Evolutionary conservation across 2,113 vertebrate genomes (phyloP), one percentile per base, ranked within the genome.

Genomic region (Ptilonorhynchus violaceus): DNA sequence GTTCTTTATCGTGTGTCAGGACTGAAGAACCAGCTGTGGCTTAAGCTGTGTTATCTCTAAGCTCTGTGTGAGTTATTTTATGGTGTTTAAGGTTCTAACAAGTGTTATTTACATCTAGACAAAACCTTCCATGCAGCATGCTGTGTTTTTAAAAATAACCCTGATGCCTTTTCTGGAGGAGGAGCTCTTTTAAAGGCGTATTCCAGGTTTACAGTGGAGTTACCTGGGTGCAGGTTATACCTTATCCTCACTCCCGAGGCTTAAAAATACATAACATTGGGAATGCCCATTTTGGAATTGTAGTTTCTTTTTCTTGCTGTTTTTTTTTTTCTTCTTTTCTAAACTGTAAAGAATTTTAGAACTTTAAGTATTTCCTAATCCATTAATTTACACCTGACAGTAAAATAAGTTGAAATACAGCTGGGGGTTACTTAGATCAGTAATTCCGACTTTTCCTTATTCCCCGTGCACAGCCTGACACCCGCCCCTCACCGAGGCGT

Each of bases 401-500:
- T 20, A 28, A 70, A 59, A n/a, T 4, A 55, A 27, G 4, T 23
- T 69, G 52, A 42, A 70, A 31, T 19, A 2, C 30, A 33, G 20
- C 1, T 27, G 5, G 27, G 3, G 33, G 14, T 30, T 67, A 37
- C 42, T 67, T 19, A 21, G 35, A 7, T n/a, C 20, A 9, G 0
- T 2, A 10, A 11, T 75, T 52, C 55, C 20, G 37, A 7, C 46
- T 31, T 47, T 63, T 13, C 8, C 31, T 46, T n/a, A 24, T 28
- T 46, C 66, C 17, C 28, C 9, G 69, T 2, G 52, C 74, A 13
- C 35, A 77, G 67, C 62, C 72, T 11, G 50, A 10, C 46, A 6
- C 27, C 39, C 15, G 11, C 52, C 49, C 14, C 35, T 4, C 59
- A 3, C 18, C 6, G 37, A 15, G 39, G 33, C 19, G 3, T 41